phyloP scores from a whole-genome alignment of 2,888 invertebrate species.

The Macrosoma leucophasiata region DNA sequence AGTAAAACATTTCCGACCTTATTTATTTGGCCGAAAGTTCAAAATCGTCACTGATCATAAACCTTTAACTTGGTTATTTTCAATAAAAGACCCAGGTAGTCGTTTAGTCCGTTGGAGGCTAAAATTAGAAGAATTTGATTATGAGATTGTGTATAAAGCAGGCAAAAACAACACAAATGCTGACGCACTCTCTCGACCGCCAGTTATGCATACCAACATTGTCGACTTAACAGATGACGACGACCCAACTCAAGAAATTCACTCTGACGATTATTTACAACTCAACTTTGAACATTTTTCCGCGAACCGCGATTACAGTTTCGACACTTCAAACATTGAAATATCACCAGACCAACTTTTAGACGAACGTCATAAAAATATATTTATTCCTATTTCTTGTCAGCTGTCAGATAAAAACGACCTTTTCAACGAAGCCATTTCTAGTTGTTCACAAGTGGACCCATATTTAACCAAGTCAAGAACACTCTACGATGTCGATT shows the following conservation, averaged over 20 bases:
- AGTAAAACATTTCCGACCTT: conserved; percentile 3
- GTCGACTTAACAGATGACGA: conserved; percentile 14
- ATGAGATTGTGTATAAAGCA: conserved; percentile 31
- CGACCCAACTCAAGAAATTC: conserved; percentile 5
- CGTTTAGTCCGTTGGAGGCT: conserved; percentile 27
- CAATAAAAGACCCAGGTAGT: conserved; percentile 27
- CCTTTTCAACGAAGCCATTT: conserved; percentile 28
- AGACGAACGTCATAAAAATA: conserved; percentile 29
- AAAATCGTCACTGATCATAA: conserved; percentile 20
- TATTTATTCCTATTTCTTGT: conserved; percentile 29
- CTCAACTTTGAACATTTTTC: conserved; percentile 19
- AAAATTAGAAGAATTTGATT: conserved; percentile 26
- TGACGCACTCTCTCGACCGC: conserved; percentile 29
- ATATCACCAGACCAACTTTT: conserved; percentile 26
- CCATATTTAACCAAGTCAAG: conserved; percentile 26
- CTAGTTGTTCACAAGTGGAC: conserved; percentile 24
- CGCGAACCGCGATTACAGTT: conserved; percentile 5
- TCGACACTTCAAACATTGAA: conserved; percentile 22
- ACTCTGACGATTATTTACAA: conserved; percentile 20
- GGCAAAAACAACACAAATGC: conserved; percentile 31
- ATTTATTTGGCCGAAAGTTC: too few relatives aligned
- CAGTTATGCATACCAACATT: conserved; percentile 20
- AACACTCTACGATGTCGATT: conserved; percentile 27
- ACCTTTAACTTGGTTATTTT: conserved; percentile 27
- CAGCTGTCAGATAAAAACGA: conserved; percentile 24